Evolutionary conservation across 92 coral and sea anemone species (phyloP), one percentile per base, ranked within the genome.

Genomic region (Zoanthus gigantus): DNA sequence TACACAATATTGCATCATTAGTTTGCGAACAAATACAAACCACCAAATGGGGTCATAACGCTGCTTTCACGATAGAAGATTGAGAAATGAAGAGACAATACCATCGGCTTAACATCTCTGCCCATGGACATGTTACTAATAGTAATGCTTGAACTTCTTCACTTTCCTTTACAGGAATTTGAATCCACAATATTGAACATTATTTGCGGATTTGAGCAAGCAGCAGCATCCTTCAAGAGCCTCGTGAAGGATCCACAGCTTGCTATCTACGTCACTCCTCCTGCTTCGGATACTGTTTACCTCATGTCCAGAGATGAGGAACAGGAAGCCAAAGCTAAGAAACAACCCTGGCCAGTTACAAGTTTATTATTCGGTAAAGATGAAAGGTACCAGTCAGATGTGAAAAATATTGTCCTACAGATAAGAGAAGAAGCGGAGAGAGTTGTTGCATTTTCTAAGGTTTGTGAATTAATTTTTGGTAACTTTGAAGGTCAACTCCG

Each of bases 231-330:
- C 3, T 97, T 93, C 54, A 90, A 91, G 52, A 93, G 98, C 81
- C 88, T 97, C 78, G 89, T 93, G 52, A 94, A 87, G 85, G 99
- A 95, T 53, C 92, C 90, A 12, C 89, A 83, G 76, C 81, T 97
- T 32, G 89, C 94, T n/a, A 83, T 90, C 17, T 94, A 92, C 68
- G 92, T 94, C 72, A 93, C 46, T 68, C 99, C 99, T 9, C 99
- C 99, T 2, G 74, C 87, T 65, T 89, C 92, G 68, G 99, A 97
- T 86, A 92, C 96, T 37, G 99, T 97, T 45, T 94, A 96, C 82
- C 85, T 92, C 44, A 88, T 97, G 89, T 92, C 97, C 83, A 98
- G 94, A 85, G 93, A 93, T 50, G 82, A 73, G 9, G 93, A 91
- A 47, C 95, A 89, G 42, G 97, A 95, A 44, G 93, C 88, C 79